Evolutionary conservation across 1,140 invertebrate genomes (phyloP).

Genomic region (Drosophila elegans): DNA sequence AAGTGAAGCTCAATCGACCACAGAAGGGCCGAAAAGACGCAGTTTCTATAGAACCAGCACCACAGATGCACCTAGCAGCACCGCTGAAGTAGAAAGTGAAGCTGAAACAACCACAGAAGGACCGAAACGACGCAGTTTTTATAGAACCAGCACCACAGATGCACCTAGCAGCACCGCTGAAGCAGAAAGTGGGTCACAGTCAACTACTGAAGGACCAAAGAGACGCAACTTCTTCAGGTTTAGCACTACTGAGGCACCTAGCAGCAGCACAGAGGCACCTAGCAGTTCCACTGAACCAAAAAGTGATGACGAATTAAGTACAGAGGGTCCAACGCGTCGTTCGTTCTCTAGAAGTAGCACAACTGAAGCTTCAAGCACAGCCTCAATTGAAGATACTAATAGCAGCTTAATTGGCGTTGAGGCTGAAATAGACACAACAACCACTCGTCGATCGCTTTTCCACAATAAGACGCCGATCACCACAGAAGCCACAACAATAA

Average conservation of each 20-base stretch:
- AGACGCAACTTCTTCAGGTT: neutral
- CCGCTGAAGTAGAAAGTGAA: neutral
- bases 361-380: slow-evolving; percentile 2
- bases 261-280: neutral
- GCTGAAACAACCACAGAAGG: slow-evolving; percentile 2
- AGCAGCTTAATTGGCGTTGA: slow-evolving; percentile 8
- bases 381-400: slow-evolving; percentile 1
- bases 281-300: slow-evolving; percentile 1
- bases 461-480: slow-evolving; percentile 4
- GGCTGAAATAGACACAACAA: slow-evolving; percentile 1
- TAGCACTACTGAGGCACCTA: slow-evolving; percentile 3
- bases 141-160: slow-evolving; percentile 2
- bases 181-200: neutral
- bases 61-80: neutral
- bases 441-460: slow-evolving; percentile 24
- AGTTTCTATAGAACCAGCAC: slow-evolving; percentile 6
- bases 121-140: slow-evolving; percentile 15
- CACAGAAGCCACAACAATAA: slow-evolving; percentile 9
- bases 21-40: neutral
- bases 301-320: neutral
- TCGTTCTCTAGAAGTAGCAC: slow-evolving; percentile 9
- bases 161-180: slow-evolving; percentile 1
- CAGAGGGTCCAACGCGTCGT: slow-evolving; percentile 6
- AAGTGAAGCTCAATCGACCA: neutral
- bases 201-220: neutral